These are phyloP conservation scores for Leiothrix lutea DNA, from an alignment of 2,113 vertebrate species.

Conservation along the genomic window DNA sequence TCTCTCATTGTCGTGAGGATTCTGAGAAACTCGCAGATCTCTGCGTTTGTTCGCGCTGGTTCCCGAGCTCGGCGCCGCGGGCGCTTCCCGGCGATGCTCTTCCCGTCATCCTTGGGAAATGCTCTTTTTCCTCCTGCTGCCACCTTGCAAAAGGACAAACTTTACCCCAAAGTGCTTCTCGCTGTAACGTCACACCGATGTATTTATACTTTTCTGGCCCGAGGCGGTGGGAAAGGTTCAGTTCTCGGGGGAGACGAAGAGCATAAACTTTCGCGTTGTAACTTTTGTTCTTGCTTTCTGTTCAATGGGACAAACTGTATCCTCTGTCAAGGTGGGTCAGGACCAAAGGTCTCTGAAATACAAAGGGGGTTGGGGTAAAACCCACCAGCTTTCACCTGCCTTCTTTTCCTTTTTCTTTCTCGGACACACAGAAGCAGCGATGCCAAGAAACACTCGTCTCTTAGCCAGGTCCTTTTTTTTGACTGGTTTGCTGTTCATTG, in stretches of 20 bases:
- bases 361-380: not conserved
- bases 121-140: slow-evolving; percentile 21
- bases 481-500: slow-evolving; percentile 64
- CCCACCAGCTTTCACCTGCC: not conserved
- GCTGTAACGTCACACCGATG: slow-evolving; percentile 26
- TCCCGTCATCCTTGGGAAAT: slow-evolving; percentile 41
- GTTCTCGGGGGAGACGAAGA: slow-evolving; percentile 43
- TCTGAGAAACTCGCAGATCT: not conserved
- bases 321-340: slow-evolving; percentile 59
- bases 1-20: not conserved
- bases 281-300: slow-evolving; percentile 42
- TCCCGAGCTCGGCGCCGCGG: not conserved
- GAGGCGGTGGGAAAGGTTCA: not conserved
- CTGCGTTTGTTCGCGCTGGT: not conserved
- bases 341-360: not conserved
- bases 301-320: slow-evolving; percentile 70
- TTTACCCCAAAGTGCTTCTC: slow-evolving; percentile 41
- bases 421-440: slow-evolving; percentile 30
- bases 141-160: slow-evolving; percentile 38
- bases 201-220: slow-evolving; percentile 40
- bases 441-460: slow-evolving; percentile 59
- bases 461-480: slow-evolving; percentile 19
- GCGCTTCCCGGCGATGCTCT: not conserved
- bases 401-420: slow-evolving; percentile 23
- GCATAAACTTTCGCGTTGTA: slow-evolving; percentile 18